Evolutionary conservation across 2,888 invertebrate genomes (phyloP), one percentile per base, ranked within the genome.

Genomic region (Panzeria rudis): DNA sequence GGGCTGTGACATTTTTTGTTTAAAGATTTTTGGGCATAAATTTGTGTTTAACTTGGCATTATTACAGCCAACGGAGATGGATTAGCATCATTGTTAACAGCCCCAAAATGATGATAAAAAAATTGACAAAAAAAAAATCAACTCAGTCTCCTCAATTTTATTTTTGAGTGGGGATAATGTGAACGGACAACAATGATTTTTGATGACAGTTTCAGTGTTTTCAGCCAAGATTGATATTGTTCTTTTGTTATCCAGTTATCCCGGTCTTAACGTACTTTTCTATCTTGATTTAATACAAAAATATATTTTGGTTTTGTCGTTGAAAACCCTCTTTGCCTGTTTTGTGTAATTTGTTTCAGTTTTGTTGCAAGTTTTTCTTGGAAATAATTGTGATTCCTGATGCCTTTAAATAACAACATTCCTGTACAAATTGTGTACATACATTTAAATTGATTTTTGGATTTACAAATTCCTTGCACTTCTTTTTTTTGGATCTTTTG

Each of bases 341-440:
- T 72, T 29, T 79, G 71, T 86, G 78, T 80, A 77, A 84, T 83
- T 85, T 83, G 84, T 69, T 83, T 83, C 78, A 59, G 56, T 66
- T 66, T 80, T 66, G 72, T 44, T 77, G 83, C 81, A 52, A 54
- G 56, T 50, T 86, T 86, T 91, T 91, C 91, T 90, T 87, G 89
- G 92, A 91, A 91, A 91, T 91, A 90, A 91, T 92, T 91, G 91
- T 91, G 91, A 89, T 89, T 87, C 89, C 71, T 90, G 89, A 87
- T 89, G 90, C 86, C 83, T 88, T 88, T 88, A 88, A 90, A 88
- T 89, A 90, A 91, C 91, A 90, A 89, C 89, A 90, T 91, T 90
- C 91, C 85, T 88, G 87, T 89, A 89, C 89, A 90, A 90, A 91
- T 90, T 90, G 91, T 89, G 90, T 86, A 82, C 78, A 85, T 79